Evolutionary conservation across 2,888 invertebrate genomes (phyloP), one percentile per base, ranked within the genome.

Genomic region (Phaonia tiefii): DNA sequence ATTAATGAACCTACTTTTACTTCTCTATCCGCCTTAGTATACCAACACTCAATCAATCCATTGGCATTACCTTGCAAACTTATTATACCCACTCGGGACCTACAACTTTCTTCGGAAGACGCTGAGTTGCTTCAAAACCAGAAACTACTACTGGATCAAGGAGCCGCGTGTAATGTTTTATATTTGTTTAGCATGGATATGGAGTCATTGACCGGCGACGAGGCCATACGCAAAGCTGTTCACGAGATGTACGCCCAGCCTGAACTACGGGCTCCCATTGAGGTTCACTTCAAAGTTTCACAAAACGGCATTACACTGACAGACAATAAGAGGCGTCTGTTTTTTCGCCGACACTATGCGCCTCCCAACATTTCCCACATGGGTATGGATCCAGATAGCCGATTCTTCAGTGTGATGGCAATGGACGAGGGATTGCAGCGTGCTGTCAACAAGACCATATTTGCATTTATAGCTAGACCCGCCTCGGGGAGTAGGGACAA

Each of bases 31-130:
- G 99, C 99, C 0, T 93, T 99, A 78, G 98, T 99, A 31, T 99
- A 99, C 91, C 99, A 99, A 89, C 99, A 99, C 91, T 98, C 98
- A 2, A 95, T 99, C 80, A 98, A 97, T 84, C 96, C 96, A n/a
- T 93, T 99, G 90, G 98, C 99, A 11, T 92, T 99, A 86, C 99
- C 99, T 0, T 97, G 96, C 86, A 95, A 96, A 82, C 93, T 99
- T 22, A 91, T 95, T 73, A 92, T 99, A 80, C 99, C 99, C 2
- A 89, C 89, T 37, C 75, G 71, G 22, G 85, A 87, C 58, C 39
- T 86, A 5, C 31, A 85, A 46, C 63, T 83, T 0, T 65, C 81
- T 2, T 82, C 83, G 0, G 83, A 70, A 42, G 85, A 85, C 49
- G 72, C 83, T 13, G 85, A 86, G 8, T 67, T 85, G 0, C 69